Evolutionary conservation across 2,797 vertebrate species (phyloP).

Genomic region (Hyperoplus immaculatus): DNA sequence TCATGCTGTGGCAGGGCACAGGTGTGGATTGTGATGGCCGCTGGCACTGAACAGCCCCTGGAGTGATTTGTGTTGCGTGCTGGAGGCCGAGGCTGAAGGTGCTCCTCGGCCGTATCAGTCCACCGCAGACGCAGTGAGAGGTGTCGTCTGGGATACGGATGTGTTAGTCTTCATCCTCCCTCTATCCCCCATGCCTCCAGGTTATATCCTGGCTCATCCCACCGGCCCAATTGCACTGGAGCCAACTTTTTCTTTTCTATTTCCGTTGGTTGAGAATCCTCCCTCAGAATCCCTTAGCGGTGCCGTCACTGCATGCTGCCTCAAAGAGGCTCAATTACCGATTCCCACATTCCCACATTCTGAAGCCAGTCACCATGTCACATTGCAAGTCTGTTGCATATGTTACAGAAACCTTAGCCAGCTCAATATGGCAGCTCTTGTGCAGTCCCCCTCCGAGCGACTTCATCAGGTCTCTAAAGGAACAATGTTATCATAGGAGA

Average conservation of each 20-base stretch:
- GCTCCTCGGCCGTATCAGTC: conserved; percentile 16
- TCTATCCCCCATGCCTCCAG: conserved; percentile 41
- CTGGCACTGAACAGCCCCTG: conserved; percentile 28
- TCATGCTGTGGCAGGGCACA: background rate
- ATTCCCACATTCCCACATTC: conserved; percentile 29
- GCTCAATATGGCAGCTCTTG: background rate
- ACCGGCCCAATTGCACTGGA: conserved; percentile 23
- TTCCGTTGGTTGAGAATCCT: conserved; percentile 4
- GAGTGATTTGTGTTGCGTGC: conserved; percentile 30
- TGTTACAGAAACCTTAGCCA: background rate
- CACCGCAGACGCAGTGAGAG: conserved; percentile 27
- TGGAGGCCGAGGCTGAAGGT: conserved; percentile 15
- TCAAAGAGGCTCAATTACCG: conserved; percentile 37
- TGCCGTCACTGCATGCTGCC: conserved; percentile 5
- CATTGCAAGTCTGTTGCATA: conserved; percentile 1
- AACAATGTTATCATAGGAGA: background rate
- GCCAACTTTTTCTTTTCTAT: conserved; percentile 13
- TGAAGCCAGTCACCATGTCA: conserved; percentile 19
- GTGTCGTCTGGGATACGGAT: conserved; percentile 45
- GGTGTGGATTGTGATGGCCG: conserved; percentile 1
- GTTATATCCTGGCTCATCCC: conserved; percentile 31
- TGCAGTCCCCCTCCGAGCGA: background rate
- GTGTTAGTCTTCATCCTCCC: conserved; percentile 44
- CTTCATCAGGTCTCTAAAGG: background rate
- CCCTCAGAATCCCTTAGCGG: conserved; percentile 27